Conservation (phyloP, 2,797 vertebrate genomes). For the Luscinia luscinia region DNA sequence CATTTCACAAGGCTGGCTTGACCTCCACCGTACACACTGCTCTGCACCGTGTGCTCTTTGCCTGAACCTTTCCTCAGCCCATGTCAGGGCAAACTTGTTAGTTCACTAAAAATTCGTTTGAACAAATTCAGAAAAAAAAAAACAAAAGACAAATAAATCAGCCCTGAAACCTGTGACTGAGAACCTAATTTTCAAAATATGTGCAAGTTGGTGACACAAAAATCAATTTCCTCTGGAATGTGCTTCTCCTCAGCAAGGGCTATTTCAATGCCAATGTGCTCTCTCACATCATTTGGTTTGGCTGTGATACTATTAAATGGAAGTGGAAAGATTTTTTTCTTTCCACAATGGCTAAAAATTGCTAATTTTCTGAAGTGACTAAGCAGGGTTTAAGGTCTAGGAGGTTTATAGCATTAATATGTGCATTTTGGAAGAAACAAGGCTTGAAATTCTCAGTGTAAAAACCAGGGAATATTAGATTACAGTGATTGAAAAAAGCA, state of each 20-base stretch:
- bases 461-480: slow-evolving; percentile 13
- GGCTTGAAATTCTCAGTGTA: neutral
- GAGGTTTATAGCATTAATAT: neutral
- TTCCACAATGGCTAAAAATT: neutral
- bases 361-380: slow-evolving; percentile 10
- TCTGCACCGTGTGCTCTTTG: neutral
- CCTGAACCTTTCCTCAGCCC: neutral
- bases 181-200: slow-evolving; percentile 57
- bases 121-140: slow-evolving; percentile 15
- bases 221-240: slow-evolving; percentile 71
- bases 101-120: neutral
- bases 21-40: accelerated
- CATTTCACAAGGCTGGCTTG: neutral
- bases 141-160: slow-evolving; percentile 57
- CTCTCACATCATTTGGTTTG: slow-evolving; percentile 33
- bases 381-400: neutral
- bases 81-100: neutral
- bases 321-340: neutral
- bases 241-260: slow-evolving; percentile 45
- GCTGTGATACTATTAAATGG: slow-evolving; percentile 30
- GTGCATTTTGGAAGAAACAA: slow-evolving; percentile 30
- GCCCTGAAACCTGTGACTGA: slow-evolving; percentile 18
- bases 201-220: slow-evolving; percentile 49
- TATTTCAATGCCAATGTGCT: slow-evolving; percentile 34
- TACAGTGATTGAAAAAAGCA: neutral